Evolutionary conservation across 2,113 vertebrate species (phyloP), one percentile per base, ranked within the genome.

Genomic region (Furnarius figulus): DNA sequence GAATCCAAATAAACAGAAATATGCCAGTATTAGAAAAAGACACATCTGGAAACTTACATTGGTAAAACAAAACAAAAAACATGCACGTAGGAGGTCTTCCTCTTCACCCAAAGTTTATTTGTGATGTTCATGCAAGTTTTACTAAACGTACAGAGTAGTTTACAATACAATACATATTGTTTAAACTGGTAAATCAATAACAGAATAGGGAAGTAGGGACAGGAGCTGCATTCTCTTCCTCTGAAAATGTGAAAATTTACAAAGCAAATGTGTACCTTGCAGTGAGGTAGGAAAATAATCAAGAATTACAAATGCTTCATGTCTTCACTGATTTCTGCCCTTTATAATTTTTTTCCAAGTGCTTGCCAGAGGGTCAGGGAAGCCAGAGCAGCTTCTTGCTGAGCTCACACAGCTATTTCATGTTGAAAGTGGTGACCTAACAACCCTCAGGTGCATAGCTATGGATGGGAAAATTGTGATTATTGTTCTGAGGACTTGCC

Each of bases 401-500:
- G 58, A 81, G 73, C 25, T 81, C 31, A 13, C 0, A 1, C 31
- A 63, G 44, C 31, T 80, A 52, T 79, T 89, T 9, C 31, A 12
- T 71, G 14, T 63, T 81, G 82, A 49, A 85, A 92, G 39, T 22
- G 22, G 55, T 83, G 70, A 95, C 75, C 63, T 24, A 95, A 96
- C 44, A 85, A 53, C 79, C 53, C 90, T 90, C 90, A 95, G 89
- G 92, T 95, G 82, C 70, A 82, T 14, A 85, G 70, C 77, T 78
- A 68, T 5, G 25, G 40, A 56, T 80, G 53, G 55, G 35, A 62
- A 95, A 95, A 95, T 28, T 46, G 62, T 95, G 82, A 76, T 75
- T 89, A 68, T 80, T 96, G 27, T 90, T 95, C 63, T 76, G 50
- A 94, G 39, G 33, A 84, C 37, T 91, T 92, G 87, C 80, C 79